Evolutionary conservation across 2,797 vertebrate species (phyloP).

Genomic region (Amazona finschi): DNA sequence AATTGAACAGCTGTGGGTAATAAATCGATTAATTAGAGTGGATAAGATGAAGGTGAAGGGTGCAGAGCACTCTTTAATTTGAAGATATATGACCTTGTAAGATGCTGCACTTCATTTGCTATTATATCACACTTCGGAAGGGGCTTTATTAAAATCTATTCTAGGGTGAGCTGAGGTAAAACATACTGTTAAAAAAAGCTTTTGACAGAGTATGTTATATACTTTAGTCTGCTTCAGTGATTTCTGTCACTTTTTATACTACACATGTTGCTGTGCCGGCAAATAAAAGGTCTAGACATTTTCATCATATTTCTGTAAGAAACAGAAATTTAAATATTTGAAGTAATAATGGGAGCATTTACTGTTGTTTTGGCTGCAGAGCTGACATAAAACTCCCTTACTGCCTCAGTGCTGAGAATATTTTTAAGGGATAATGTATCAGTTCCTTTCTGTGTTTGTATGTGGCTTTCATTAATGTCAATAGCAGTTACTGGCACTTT

Average conservation of each 20-base stretch:
- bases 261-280: slow-evolving; percentile 40
- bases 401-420: slow-evolving; percentile 11
- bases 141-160: slow-evolving; percentile 60
- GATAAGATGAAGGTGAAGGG: slow-evolving; percentile 61
- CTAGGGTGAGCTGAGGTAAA: slow-evolving; percentile 58
- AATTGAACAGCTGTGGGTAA: slow-evolving; percentile 24
- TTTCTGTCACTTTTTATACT: slow-evolving; percentile 56
- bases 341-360: slow-evolving; percentile 59
- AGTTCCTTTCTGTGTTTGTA: slow-evolving; percentile 6
- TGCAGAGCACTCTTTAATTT: slow-evolving; percentile 46
- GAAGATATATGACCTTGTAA: slow-evolving; percentile 62
- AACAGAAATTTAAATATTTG: slow-evolving; percentile 66
- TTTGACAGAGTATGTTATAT: slow-evolving; percentile 56
- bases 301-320: slow-evolving; percentile 61
- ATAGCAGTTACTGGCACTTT: not conserved
- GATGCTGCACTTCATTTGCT: slow-evolving; percentile 61
- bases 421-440: slow-evolving; percentile 53
- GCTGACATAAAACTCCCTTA: slow-evolving; percentile 59
- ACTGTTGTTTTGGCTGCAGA: slow-evolving; percentile 52
- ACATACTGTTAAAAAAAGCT: slow-evolving; percentile 57
- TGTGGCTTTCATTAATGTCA: slow-evolving; percentile 46
- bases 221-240: slow-evolving; percentile 62
- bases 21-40: slow-evolving; percentile 59
- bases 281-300: slow-evolving; percentile 67
- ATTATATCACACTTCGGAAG: slow-evolving; percentile 59